Conservation (phyloP, 2,888 invertebrate species). For the Neoaliturus tenellus region DNA sequence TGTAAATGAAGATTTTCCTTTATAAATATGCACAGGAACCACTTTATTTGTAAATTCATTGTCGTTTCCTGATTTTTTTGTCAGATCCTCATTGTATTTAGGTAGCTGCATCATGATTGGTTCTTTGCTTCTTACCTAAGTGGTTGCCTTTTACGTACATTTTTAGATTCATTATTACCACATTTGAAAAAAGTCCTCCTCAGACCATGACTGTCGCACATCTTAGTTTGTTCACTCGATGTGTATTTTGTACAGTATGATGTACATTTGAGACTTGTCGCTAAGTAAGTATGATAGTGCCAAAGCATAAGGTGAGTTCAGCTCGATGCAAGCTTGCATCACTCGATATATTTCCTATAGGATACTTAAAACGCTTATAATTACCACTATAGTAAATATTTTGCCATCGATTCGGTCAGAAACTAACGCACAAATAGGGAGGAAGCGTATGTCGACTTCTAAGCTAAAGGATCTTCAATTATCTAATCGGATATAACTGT, state of each 20-base stretch:
- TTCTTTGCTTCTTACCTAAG: too few species aligned
- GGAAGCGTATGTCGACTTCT: slow-evolving; percentile 29
- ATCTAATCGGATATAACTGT: slow-evolving; percentile 38
- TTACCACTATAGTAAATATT: slow-evolving; percentile 39
- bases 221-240: not conserved
- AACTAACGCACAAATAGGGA: slow-evolving; percentile 55
- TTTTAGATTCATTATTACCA: not conserved
- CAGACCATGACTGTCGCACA: not conserved
- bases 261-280: slow-evolving; percentile 15
- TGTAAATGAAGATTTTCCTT: too few species aligned
- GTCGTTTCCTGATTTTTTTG: too few species aligned
- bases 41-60: too few species aligned
- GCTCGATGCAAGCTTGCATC: not conserved
- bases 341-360: slow-evolving; percentile 42
- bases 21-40: too few species aligned
- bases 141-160: too few species aligned
- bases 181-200: not conserved
- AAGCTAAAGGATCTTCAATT: slow-evolving; percentile 48
- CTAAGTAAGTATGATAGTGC: slow-evolving; percentile 37
- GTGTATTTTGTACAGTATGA: not conserved
- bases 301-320: slow-evolving; percentile 34
- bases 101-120: too few species aligned
- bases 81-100: too few species aligned
- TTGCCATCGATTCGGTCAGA: slow-evolving; percentile 48
- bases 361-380: slow-evolving; percentile 57